These are phyloP conservation scores for Oscarella lobularis DNA, from an alignment of 37 sponge, comb jelly and placozoan genomes.

Conservation along the genomic window DNA sequence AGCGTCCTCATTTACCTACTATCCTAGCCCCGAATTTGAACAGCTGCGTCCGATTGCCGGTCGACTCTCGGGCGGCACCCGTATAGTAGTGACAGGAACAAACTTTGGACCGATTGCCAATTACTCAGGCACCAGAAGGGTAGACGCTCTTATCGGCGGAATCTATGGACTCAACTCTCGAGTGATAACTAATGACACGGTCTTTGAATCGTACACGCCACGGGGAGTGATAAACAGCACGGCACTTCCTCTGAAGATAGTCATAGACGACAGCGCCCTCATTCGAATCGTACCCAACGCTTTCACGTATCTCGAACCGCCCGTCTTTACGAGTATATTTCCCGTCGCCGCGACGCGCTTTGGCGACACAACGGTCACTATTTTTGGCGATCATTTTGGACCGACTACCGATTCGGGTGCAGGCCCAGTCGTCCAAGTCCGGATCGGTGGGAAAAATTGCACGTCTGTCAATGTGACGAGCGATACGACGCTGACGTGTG, in stretches of 20 bases:
- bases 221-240: background rate
- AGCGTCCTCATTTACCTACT: conserved; percentile 44
- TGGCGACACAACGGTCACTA: conserved; percentile 55
- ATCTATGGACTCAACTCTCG: conserved; percentile 21
- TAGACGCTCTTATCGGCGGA: conserved; percentile 49
- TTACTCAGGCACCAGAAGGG: conserved; percentile 33
- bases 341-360: conserved; percentile 38
- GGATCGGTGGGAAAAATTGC: conserved; percentile 41
- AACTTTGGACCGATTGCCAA: conserved; percentile 56
- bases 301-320: conserved; percentile 69
- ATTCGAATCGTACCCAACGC: conserved; percentile 40
- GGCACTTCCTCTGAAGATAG: conserved; percentile 45
- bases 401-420: conserved; percentile 43
- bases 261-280: conserved; percentile 69
- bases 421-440: conserved; percentile 59
- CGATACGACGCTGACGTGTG: conserved; percentile 45
- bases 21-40: conserved; percentile 53
- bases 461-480: conserved; percentile 26
- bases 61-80: conserved; percentile 59
- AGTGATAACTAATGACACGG: conserved; percentile 33
- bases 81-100: conserved; percentile 37
- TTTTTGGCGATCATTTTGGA: conserved; percentile 72
- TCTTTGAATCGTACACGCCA: conserved; percentile 35
- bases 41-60: conserved; percentile 67
- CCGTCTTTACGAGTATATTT: conserved; percentile 42